Evolutionary conservation across 2,113 vertebrate species (phyloP).

Genomic region (Actenoides hombroni): DNA sequence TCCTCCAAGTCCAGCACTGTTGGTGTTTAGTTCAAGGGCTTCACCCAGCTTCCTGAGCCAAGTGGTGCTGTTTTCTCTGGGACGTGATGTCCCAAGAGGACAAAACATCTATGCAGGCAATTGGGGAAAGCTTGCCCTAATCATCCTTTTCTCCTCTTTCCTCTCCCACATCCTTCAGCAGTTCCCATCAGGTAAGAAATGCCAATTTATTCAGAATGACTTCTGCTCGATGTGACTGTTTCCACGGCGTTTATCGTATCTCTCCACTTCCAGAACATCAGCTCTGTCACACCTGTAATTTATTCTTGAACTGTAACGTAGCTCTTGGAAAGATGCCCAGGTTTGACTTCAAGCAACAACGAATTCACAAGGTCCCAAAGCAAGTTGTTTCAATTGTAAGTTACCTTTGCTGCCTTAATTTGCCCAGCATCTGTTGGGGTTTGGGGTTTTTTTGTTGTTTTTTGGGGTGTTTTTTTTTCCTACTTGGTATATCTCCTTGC

Average conservation of each 20-base stretch:
- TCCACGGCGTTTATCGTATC: slow-evolving; percentile 10
- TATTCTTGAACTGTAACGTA: slow-evolving; percentile 25
- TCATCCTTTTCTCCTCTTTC: not conserved
- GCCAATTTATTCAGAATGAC: slow-evolving; percentile 32
- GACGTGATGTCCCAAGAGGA: not conserved
- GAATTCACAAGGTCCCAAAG: slow-evolving; percentile 45
- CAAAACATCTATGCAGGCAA: not conserved
- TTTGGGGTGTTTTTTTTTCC: not conserved
- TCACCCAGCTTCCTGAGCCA: not conserved
- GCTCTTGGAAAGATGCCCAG: slow-evolving; percentile 49
- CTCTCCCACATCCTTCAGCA: not conserved
- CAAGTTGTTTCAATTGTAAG: slow-evolving; percentile 1
- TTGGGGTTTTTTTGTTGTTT: too few species aligned
- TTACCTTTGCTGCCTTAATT: slow-evolving; percentile 19
- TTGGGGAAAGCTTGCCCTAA: not conserved
- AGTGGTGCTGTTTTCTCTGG: not conserved
- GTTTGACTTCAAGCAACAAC: slow-evolving; percentile 19
- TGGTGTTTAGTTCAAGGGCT: not conserved
- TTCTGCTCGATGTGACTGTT: slow-evolving; percentile 25
- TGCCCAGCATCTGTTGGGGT: not conserved
- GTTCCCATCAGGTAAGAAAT: not conserved
- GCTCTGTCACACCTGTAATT: slow-evolving; percentile 62
- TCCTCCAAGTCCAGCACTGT: not conserved
- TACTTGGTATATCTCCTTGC: not conserved
- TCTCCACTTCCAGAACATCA: slow-evolving; percentile 37